These are phyloP conservation scores for Heliconius hermathena DNA, from an alignment of 1,140 invertebrate species.

Conservation along the genomic window DNA sequence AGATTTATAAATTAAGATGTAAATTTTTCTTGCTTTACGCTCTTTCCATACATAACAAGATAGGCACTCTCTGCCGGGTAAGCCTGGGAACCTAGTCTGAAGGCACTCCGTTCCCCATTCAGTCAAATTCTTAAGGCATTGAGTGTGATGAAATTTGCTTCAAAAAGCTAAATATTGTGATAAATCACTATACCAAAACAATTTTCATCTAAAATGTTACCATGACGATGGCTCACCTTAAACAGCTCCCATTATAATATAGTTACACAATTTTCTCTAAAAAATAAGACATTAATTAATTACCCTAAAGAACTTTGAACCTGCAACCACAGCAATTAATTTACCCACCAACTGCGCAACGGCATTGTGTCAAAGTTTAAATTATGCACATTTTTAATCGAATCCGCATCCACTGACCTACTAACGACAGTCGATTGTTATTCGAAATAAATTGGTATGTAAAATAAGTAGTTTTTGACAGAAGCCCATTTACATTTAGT, in stretches of 20 bases:
- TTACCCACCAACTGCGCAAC: background rate
- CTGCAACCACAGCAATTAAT: background rate
- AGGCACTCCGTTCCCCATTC: background rate
- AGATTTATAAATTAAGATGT: too few relatives aligned
- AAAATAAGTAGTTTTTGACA: constrained; percentile 5
- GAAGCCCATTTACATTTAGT: background rate
- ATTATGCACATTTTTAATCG: background rate
- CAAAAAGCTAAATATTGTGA: too few relatives aligned
- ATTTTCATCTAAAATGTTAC: too few relatives aligned
- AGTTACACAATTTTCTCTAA: too few relatives aligned
- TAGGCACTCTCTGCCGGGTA: background rate
- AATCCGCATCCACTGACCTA: background rate
- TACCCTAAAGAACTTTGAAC: background rate
- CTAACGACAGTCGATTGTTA: background rate
- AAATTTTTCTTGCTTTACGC: too few relatives aligned
- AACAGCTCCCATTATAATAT: too few relatives aligned
- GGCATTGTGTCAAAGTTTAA: background rate
- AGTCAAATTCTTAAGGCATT: background rate
- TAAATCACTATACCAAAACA: too few relatives aligned
- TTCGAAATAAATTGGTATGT: constrained; percentile 12
- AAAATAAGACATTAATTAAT: too few relatives aligned
- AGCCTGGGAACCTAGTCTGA: background rate
- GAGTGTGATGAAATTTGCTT: too few relatives aligned
- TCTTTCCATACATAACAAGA: background rate
- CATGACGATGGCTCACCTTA: too few relatives aligned